Conservation (phyloP, 2,797 vertebrate species). For the Carcharodon carcharias region DNA sequence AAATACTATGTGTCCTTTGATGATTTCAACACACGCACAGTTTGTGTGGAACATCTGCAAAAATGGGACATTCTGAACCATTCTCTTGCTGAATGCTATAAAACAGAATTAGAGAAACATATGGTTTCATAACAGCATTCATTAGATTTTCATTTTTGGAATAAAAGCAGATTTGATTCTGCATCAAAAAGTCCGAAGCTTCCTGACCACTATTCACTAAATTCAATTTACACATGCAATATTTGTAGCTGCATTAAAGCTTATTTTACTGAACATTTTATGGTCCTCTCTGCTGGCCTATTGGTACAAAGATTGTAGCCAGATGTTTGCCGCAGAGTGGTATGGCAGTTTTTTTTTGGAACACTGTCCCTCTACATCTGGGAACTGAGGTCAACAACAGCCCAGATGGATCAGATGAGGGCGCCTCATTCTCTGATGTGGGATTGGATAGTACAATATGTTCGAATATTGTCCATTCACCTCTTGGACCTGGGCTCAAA, state of each 20-base stretch:
- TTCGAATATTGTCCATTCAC: slow-evolving; percentile 1
- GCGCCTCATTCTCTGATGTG: not conserved
- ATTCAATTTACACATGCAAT: not conserved
- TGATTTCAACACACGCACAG: slow-evolving; percentile 22
- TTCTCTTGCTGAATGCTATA: slow-evolving; percentile 15
- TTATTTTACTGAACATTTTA: not conserved
- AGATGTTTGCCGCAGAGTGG: not conserved
- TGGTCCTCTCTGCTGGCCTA: not conserved
- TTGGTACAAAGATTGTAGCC: not conserved
- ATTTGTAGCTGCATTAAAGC: not conserved
- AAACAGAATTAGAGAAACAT: slow-evolving; percentile 13
- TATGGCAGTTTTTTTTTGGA: not conserved
- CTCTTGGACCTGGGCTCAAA: not conserved
- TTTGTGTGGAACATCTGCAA: slow-evolving; percentile 29
- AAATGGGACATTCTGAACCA: slow-evolving; percentile 14
- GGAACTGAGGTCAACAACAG: not conserved
- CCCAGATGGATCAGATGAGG: not conserved
- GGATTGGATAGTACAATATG: not conserved
- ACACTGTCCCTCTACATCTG: not conserved
- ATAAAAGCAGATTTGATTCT: slow-evolving; percentile 1
- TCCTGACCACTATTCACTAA: not conserved
- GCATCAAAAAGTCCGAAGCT: not conserved
- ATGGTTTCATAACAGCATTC: not conserved
- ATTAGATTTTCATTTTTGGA: not conserved
- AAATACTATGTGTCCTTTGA: not conserved